phyloP scores from a whole-genome alignment of 2,797 vertebrate genomes.

The Spinibarbus caldwelli region DNA sequence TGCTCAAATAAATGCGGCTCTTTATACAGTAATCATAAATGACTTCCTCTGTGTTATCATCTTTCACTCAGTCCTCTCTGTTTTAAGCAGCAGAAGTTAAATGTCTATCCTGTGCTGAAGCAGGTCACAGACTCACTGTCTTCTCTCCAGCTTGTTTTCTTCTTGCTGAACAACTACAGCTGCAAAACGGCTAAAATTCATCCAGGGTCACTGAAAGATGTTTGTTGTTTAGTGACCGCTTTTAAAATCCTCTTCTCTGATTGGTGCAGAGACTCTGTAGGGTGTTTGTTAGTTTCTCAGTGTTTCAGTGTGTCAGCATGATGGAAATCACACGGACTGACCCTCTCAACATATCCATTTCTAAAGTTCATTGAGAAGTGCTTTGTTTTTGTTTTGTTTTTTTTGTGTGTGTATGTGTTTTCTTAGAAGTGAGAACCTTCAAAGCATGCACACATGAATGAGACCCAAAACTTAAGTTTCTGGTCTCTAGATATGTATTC shows the following conservation, averaged over 20 bases:
- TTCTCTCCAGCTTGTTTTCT: not conserved
- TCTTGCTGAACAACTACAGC: slow-evolving; percentile 6
- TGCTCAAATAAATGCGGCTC: not conserved
- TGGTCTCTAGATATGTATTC: not conserved
- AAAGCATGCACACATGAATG: not conserved
- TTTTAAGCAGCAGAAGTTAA: not conserved
- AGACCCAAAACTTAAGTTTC: not conserved
- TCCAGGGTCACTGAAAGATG: not conserved
- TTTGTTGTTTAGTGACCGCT: not conserved
- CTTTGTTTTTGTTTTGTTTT: not conserved
- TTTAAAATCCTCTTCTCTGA: not conserved
- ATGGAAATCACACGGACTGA: not conserved
- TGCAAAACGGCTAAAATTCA: not conserved
- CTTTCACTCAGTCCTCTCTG: not conserved
- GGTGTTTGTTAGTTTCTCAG: not conserved
- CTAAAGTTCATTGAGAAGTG: not conserved
- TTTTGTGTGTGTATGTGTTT: not conserved
- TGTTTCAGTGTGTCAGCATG: not conserved
- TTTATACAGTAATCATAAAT: not conserved
- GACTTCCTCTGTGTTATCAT: not conserved
- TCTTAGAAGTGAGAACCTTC: not conserved
- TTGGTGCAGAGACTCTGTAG: not conserved
- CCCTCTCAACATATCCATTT: not conserved
- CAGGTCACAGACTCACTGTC: not conserved
- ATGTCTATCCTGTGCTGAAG: not conserved